Percentiles rank a stretch among this genome's conserved stretches.
Conservation (phyloP, 2,888 invertebrate genomes). For the Netelia fuscicornis region DNA sequence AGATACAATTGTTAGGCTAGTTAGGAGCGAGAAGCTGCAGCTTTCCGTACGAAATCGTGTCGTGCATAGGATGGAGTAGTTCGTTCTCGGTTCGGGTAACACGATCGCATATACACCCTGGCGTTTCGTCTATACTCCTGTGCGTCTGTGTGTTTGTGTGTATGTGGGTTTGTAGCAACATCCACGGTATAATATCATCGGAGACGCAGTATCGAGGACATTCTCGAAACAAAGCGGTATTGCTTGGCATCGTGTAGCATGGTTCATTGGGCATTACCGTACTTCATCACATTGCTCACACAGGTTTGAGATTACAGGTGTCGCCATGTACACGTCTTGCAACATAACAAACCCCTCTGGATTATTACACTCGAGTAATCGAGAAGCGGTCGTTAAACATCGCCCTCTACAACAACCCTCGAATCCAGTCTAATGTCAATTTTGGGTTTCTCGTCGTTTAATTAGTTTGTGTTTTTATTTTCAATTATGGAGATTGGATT, state of each 20-base stretch:
- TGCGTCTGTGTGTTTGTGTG: not conserved
- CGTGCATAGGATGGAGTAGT: conserved; percentile 33
- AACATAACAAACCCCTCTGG: conserved; percentile 39
- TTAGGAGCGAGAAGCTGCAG: conserved; percentile 14
- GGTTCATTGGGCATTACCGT: conserved; percentile 16
- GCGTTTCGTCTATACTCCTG: not conserved
- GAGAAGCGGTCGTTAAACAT: conserved; percentile 1
- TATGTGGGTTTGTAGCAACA: not conserved
- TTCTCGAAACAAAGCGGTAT: not conserved
- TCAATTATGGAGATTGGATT: too few species aligned
- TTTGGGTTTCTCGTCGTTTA: too few species aligned
- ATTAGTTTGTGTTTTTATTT: too few species aligned
- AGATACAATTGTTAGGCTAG: not conserved
- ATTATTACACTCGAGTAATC: conserved; percentile 48
- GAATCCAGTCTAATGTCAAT: conserved; percentile 28
- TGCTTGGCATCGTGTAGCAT: not conserved
- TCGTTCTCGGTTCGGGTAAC: conserved; percentile 41
- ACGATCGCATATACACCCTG: not conserved
- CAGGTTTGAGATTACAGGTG: conserved; percentile 60
- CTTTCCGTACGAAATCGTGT: conserved; percentile 39
- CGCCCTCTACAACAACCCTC: conserved; percentile 20
- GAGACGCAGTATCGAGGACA: not conserved
- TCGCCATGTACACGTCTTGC: conserved; percentile 30
- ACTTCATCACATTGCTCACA: conserved; percentile 29
- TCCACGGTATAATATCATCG: not conserved